Conservation (phyloP, 2,888 invertebrate species). For the Tenthredo amoena region DNA sequence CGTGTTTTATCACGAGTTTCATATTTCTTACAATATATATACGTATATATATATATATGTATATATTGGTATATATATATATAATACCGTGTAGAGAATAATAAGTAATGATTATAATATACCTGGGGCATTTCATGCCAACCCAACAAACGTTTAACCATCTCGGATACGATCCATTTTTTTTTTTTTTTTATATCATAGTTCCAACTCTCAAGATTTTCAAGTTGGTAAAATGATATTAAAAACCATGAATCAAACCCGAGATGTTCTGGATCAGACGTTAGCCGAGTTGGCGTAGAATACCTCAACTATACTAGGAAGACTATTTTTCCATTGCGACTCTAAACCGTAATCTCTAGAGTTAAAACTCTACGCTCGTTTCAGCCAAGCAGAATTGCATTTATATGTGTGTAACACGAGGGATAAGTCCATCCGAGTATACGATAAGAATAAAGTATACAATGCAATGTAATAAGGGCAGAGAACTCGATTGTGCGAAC, state of each 20-base stretch:
- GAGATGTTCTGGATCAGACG: too few relatives aligned
- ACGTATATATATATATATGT: too few relatives aligned
- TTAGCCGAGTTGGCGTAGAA: too few relatives aligned
- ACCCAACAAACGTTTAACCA: too few relatives aligned
- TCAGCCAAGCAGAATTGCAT: conserved; percentile 34
- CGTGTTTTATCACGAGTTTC: background rate
- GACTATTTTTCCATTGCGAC: conserved; percentile 35
- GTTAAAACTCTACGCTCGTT: conserved; percentile 28
- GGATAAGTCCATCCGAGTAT: background rate
- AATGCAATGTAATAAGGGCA: background rate
- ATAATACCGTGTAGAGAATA: background rate
- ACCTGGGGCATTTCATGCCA: background rate
- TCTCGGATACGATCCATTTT: too few relatives aligned
- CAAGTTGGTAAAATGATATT: too few relatives aligned
- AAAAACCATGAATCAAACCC: too few relatives aligned
- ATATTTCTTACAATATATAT: background rate
- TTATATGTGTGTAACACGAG: background rate
- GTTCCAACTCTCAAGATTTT: too few relatives aligned
- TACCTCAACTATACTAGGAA: background rate
- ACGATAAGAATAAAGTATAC: background rate
- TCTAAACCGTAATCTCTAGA: conserved; percentile 17
- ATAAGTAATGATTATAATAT: background rate
- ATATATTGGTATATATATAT: too few relatives aligned
- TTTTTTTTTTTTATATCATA: too few relatives aligned
- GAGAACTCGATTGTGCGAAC: background rate